Conservation (phyloP, 2,113 vertebrate species). For the Heloderma charlesbogerti region DNA sequence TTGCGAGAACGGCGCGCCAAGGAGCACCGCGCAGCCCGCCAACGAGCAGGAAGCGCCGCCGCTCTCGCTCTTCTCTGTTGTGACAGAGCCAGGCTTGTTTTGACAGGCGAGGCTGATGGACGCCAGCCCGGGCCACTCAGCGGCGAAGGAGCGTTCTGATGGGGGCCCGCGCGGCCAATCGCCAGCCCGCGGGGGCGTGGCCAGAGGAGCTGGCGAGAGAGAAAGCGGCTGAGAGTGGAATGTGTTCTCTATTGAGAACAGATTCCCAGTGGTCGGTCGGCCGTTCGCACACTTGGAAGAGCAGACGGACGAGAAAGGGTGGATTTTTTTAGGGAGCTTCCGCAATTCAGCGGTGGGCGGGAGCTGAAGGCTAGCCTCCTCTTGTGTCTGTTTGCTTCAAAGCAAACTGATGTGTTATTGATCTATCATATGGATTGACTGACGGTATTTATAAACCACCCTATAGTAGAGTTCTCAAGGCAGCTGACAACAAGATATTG, state of each 20-base stretch:
- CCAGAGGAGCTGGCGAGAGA: constrained; percentile 17
- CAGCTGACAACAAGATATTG: background rate
- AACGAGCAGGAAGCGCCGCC: constrained; percentile 55
- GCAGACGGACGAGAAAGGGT: background rate
- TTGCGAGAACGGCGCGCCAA: background rate
- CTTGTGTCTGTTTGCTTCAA: background rate
- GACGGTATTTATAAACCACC: background rate
- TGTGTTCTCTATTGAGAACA: constrained; percentile 25
- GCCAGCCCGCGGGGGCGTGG: constrained; percentile 58
- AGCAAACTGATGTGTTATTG: background rate
- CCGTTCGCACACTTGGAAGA: background rate
- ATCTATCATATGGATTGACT: no score
- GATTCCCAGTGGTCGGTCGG: background rate
- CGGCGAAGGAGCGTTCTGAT: background rate
- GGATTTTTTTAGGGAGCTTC: no score
- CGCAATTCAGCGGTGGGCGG: no score
- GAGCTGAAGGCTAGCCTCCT: background rate
- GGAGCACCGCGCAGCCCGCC: constrained; percentile 13
- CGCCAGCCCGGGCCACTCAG: constrained; percentile 58
- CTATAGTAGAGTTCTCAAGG: background rate
- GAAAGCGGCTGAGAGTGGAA: constrained; percentile 38
- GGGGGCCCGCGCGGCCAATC: constrained; percentile 60
- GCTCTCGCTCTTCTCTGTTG: constrained; percentile 50
- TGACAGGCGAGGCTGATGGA: constrained; percentile 75
- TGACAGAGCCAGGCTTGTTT: constrained; percentile 74